phyloP scores from a whole-genome alignment of 1,140 invertebrate species.

The Pseudomyrmex concolor region DNA sequence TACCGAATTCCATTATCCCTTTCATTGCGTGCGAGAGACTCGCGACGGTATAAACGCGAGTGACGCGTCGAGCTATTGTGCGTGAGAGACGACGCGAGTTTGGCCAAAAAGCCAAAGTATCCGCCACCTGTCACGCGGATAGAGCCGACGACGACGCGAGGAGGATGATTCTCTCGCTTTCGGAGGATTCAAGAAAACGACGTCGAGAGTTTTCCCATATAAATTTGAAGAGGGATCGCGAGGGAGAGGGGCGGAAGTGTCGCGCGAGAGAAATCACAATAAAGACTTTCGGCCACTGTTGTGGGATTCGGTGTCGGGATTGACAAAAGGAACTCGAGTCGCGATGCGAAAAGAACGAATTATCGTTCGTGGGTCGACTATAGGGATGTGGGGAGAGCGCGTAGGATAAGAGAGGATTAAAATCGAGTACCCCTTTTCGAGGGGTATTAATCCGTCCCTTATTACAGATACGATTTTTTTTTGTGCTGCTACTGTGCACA shows the following conservation, averaged over 20 bases:
- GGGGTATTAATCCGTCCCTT: conserved; percentile 55
- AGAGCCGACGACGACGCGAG: conserved; percentile 2
- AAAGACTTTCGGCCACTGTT: conserved; percentile 65
- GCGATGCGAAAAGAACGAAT: conserved; percentile 31
- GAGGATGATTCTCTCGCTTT: conserved; percentile 36
- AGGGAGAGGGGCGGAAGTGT: conserved; percentile 22
- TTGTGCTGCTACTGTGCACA: not conserved
- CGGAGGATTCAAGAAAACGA: conserved; percentile 45
- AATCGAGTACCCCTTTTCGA: conserved; percentile 64
- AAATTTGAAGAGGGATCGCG: conserved; percentile 34
- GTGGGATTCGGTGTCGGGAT: conserved; percentile 61
- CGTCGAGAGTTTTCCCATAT: conserved; percentile 65
- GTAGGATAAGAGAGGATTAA: conserved; percentile 72
- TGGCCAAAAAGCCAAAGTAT: conserved; percentile 61
- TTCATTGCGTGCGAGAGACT: conserved; percentile 24
- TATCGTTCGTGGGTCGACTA: not conserved
- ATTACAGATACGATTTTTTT: conserved; percentile 50
- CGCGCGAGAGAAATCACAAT: conserved; percentile 63
- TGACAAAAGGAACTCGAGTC: conserved; percentile 36
- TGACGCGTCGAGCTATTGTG: conserved; percentile 20
- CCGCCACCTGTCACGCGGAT: conserved; percentile 46
- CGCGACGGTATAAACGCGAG: not conserved
- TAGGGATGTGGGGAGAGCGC: not conserved
- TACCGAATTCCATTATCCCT: conserved; percentile 8
- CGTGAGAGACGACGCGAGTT: conserved; percentile 5